Conservation (phyloP, 2,113 vertebrate genomes). For the Sus scrofa region T2T-Sscrofa CM000812.6:147844001-147844500, state of each 20-base stretch:
- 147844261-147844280: rapidly evolving
- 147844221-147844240: rapidly evolving
- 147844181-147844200: not conserved
- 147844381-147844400: not conserved
- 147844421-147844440: too few relatives aligned
- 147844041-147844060: not conserved
- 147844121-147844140: not conserved
- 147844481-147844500: not conserved
- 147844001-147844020: not conserved
- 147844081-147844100: too few relatives aligned
- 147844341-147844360: not conserved
- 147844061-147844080: not conserved
- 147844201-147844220: not conserved
- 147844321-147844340: not conserved
- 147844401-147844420: not conserved
- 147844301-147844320: rapidly evolving
- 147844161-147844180: not conserved
- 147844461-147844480: not conserved
- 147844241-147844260: rapidly evolving
- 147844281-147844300: not conserved
- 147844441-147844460: not conserved
- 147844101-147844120: not conserved
- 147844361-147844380: not conserved
- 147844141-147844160: not conserved
- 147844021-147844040: not conserved